These are phyloP conservation scores for Scaptomyza tumidula DNA, from an alignment of 2,888 invertebrate species.

Conservation along the genomic window DNA sequence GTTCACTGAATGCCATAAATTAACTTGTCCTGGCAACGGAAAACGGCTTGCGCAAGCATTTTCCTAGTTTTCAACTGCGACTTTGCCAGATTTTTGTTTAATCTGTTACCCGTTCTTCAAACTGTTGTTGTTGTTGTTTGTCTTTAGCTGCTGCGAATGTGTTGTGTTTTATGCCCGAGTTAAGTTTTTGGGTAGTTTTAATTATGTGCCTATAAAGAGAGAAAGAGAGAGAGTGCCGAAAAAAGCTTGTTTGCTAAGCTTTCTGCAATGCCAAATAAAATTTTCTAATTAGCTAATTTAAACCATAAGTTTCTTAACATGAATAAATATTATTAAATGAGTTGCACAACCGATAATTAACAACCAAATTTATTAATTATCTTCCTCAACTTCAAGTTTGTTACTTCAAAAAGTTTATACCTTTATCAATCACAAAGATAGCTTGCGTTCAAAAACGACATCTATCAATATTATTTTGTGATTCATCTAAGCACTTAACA, in stretches of 20 bases:
- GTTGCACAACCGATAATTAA: no score
- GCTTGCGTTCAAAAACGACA: conserved; percentile 1
- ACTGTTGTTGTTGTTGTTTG: conserved; percentile 6
- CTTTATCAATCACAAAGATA: not conserved
- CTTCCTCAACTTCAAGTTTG: not conserved
- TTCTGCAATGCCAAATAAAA: not conserved
- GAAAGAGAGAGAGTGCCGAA: conserved; percentile 10
- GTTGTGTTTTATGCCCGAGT: conserved; percentile 8
- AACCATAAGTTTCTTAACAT: not conserved
- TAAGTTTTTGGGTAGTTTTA: conserved; percentile 47
- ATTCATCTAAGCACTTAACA: conserved; percentile 32
- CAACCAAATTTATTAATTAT: not conserved
- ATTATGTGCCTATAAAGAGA: conserved; percentile 36
- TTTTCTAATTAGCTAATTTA: not conserved
- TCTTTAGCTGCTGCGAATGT: not conserved
- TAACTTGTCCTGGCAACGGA: conserved; percentile 69
- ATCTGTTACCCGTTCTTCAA: conserved; percentile 43
- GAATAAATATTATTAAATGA: no score
- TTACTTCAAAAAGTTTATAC: not conserved
- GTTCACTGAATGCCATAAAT: conserved; percentile 76
- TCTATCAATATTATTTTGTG: conserved; percentile 28
- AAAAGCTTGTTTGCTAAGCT: conserved; percentile 33
- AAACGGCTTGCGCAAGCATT: conserved; percentile 53
- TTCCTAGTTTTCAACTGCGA: conserved; percentile 51
- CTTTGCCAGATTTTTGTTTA: conserved; percentile 67